Evolutionary conservation across 2,113 vertebrate genomes (phyloP), one percentile per base, ranked within the genome.

Genomic region (Gavia stellata): DNA sequence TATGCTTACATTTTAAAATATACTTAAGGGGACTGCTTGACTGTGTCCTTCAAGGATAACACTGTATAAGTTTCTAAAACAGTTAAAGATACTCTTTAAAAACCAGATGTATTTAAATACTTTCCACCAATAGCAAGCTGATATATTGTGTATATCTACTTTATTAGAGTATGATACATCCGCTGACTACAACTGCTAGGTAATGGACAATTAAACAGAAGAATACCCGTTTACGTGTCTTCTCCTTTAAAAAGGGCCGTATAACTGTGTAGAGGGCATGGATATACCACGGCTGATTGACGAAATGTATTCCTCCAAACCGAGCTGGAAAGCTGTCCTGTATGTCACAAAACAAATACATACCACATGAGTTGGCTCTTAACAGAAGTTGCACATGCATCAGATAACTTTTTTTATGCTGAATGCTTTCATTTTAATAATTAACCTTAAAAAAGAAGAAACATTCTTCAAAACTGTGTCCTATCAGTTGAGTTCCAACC

Each of bases 281-380:
- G 97, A 99, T 99, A 96, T 99, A 99, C 99, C 99, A 99, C 0
- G 99, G 99, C 94, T 99, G 99, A 96, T 99, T 99, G 97, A 99
- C 99, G 68, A 99, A 99, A 98, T 99, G 99, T 97, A 99, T 99
- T 82, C 99, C 99, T 98, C 99, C 99, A 88, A 99, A 99, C 25
- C 99, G 96, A 91, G 99, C 99, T 42, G 99, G 99, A 95, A 99
- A 99, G 97, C 99, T 99, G 97, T 99, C 99, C 99, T 99, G 91
- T n/a, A 65, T 56, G 89, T 92, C 63, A 97, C 28, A 66, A 95
- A 86, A 85, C 24, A 96, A 85, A 87, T 7, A 83, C 13, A 95
- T 15, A 67, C 11, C 18, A 59, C 14, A 11, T 75, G 28, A 84
- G 38, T 16, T 55, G 16, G 31, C 28, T 73, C 34, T 59, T 59